These are phyloP conservation scores for Chelonus insularis DNA, from an alignment of 1,140 invertebrate species.

Conservation along the genomic window DNA sequence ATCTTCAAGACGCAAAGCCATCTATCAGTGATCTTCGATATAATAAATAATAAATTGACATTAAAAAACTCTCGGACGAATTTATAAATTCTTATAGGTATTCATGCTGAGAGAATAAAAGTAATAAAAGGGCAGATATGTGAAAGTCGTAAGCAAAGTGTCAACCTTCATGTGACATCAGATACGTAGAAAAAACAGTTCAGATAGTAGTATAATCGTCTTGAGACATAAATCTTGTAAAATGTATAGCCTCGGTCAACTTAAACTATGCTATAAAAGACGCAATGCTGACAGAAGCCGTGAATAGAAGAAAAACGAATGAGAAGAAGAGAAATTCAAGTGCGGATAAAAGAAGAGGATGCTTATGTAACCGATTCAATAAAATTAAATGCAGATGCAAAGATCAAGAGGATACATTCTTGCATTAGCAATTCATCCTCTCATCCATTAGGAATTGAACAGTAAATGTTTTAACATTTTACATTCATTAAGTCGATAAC, in stretches of 20 bases:
- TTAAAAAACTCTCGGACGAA: too few relatives aligned
- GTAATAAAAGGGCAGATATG: slow-evolving; percentile 5
- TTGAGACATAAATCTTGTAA: slow-evolving; percentile 54
- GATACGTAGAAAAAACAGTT: slow-evolving; percentile 15
- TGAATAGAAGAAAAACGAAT: slow-evolving; percentile 10
- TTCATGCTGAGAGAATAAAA: not conserved
- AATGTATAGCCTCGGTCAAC: slow-evolving; percentile 57
- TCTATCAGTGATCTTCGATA: not conserved
- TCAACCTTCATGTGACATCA: slow-evolving; percentile 40
- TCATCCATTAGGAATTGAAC: not conserved
- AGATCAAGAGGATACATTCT: slow-evolving; percentile 17
- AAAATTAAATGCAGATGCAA: slow-evolving; percentile 19
- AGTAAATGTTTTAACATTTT: not conserved
- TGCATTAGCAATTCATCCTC: slow-evolving; percentile 11
- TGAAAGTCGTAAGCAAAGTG: slow-evolving; percentile 39
- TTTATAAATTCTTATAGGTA: too few relatives aligned
- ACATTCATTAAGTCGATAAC: not conserved
- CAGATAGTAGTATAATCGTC: slow-evolving; percentile 46
- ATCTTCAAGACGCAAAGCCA: not conserved
- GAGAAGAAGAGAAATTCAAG: slow-evolving; percentile 4
- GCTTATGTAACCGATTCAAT: slow-evolving; percentile 9
- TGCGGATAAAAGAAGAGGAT: slow-evolving; percentile 18
- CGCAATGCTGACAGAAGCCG: slow-evolving; percentile 14
- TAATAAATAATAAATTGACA: not conserved
- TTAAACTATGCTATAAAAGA: slow-evolving; percentile 54